Evolutionary conservation across 2,888 invertebrate genomes (phyloP).

Genomic region (Drosophila meridionalis): DNA sequence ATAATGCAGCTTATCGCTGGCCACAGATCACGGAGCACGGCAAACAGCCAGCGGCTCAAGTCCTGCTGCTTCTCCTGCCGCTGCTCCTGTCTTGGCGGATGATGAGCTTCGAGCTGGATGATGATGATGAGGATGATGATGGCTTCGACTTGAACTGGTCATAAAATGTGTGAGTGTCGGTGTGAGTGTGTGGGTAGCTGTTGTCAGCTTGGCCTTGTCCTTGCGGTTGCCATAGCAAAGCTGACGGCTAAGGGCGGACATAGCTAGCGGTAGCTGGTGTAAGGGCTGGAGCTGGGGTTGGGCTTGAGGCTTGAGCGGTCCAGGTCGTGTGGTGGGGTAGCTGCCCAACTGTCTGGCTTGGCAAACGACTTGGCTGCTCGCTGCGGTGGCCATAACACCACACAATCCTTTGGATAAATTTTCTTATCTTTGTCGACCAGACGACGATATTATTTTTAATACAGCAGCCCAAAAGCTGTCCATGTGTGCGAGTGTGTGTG

Average conservation of each 20-base stretch:
- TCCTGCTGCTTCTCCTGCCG: constrained; percentile 32
- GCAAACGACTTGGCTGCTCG: constrained; percentile 52
- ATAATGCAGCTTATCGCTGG: constrained; percentile 59
- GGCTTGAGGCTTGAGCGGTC: not conserved
- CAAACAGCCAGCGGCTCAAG: constrained; percentile 57
- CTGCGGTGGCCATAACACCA: constrained; percentile 70
- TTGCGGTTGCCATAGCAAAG: constrained; percentile 64
- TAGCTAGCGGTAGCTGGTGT: not conserved
- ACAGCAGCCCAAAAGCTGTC: constrained; percentile 59
- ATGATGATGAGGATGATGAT: constrained; percentile 65
- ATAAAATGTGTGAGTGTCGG: constrained; percentile 56
- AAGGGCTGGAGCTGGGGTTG: not conserved
- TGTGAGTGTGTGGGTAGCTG: constrained; percentile 10
- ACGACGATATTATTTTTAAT: constrained; percentile 85
- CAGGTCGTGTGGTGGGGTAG: not conserved
- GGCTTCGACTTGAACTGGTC: constrained; percentile 76
- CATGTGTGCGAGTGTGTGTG: constrained; percentile 35
- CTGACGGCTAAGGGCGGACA: not conserved
- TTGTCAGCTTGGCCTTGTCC: constrained; percentile 55
- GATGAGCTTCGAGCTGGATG: constrained; percentile 58
- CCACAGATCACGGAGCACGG: constrained; percentile 62
- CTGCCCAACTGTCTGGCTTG: constrained; percentile 33
- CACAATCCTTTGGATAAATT: constrained; percentile 84
- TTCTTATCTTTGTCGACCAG: constrained; percentile 85
- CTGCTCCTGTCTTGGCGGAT: constrained; percentile 36